Evolutionary conservation across 2,797 vertebrate genomes (phyloP).

Genomic region (Scolopax rusticola): DNA sequence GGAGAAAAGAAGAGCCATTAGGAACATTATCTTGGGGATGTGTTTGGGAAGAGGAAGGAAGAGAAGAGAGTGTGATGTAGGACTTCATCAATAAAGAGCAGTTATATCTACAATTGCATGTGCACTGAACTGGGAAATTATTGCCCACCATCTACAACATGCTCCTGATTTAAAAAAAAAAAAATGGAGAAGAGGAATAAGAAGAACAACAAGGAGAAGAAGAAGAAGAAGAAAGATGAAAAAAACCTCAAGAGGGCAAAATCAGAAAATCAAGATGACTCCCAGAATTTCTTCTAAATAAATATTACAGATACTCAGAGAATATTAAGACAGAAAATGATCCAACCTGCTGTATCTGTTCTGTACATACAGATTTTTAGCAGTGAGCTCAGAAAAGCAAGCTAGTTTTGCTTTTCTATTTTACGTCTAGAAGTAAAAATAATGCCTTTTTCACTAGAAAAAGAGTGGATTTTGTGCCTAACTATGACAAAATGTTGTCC

Average conservation of each 20-base stretch:
- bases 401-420: neutral
- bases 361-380: neutral
- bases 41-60: neutral
- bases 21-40: neutral
- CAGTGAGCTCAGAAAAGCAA: neutral
- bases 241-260: neutral
- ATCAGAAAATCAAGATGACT: conserved; percentile 6
- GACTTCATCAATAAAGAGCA: conserved; percentile 57
- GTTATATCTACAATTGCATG: conserved; percentile 59
- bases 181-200: no score
- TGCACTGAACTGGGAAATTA: conserved; percentile 64
- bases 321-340: neutral
- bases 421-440: neutral
- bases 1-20: neutral
- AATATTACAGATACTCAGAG: neutral
- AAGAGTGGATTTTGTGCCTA: neutral
- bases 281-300: neutral
- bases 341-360: neutral
- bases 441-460: neutral
- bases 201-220: no score
- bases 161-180: neutral
- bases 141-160: conserved; percentile 45
- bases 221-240: neutral
- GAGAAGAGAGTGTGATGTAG: neutral
- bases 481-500: no score